Evolutionary conservation across 2,797 vertebrate genomes (phyloP), one percentile per base, ranked within the genome.

Genomic region (Danio choprae): DNA sequence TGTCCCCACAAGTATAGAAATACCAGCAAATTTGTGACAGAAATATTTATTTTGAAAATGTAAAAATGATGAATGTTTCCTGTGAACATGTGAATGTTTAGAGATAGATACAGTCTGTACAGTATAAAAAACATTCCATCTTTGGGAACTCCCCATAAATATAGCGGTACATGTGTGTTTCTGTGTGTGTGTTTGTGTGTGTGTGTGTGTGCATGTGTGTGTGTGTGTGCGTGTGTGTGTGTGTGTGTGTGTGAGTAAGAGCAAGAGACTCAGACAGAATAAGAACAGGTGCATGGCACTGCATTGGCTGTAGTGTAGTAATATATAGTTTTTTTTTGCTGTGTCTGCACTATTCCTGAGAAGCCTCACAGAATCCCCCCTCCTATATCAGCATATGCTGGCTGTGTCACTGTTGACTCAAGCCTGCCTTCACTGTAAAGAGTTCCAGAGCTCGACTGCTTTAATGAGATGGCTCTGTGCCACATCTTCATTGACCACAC

Each of bases 381-480:
- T 18, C 36, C 56, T 43, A 15, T 51, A 71, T 79, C 56, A 79
- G 56, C 77, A 71, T 62, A 79, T 63, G 46, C 67, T 12, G 44
- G n/a, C 36, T 63, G 48, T 64, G 67, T 79, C 77, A 71, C 38
- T 22, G 7, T 43, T 53, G 36, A 79, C 36, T 51, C 44, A 15
- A 71, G 7, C 7, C 46, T 63, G 46, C 44, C 67, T 63, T 43
- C 59, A 79, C 65, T 9, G 15, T 71, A 62, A 71, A 71, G 56
- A 4, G 6, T 62, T 71, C 46, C 53, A 77, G 63, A 67, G 50
- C 40, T 56, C 15, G 76, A 51, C 55, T 70, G 56, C 46, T 18
- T 62, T 71, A 79, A 71, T 79, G 40, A 62, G 29, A 79, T 79
- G 77, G 77, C 77, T 71, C 36, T 3, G 55, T 51, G 77, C 67